Base-by-base conservation (phyloP, 2,888 invertebrate genomes). In the Nudaria mundana region DNA sequence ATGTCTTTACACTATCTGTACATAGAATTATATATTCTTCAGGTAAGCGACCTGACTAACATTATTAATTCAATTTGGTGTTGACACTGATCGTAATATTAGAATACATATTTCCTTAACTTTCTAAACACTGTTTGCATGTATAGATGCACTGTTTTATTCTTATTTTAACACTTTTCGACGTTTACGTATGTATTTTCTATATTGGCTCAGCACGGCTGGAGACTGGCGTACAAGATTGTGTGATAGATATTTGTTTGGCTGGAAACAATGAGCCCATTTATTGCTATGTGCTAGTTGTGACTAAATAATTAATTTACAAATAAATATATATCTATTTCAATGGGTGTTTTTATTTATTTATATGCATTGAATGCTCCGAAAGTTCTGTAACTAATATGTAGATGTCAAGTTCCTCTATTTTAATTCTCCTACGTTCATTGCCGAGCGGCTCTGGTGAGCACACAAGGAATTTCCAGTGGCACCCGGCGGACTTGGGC, bases 221-320 rank as follows among this genome's bases (percentile, higher is more conserved):
- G 66, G 62, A 49, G 76, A 60, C 63, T 43, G 38, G 75, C 48
- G 64, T 74, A 76, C 50, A 71, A 58, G 72, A 65, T 49, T 56
- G 71, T 61, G 71, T 69, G 78, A 44, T 45, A 67, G 66, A 52
- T 67, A 60, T 63, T 51, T 63, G 72, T 61, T 53, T 73, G 77
- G 56, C 44, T 75, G 76, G 68, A 43, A 56, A 46, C 47, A 56
- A 71, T 78, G 86, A 68, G 83, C 68, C 55, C 63, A 68, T 81
- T 83, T 84, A 83, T 77, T 71, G 75, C 79, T 81, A 76, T 69
- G 66, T 76, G 63, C 77, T 83, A 77, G 73, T 76, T 76, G 71
- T 65, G 74, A 75, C 13, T 31, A 32, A 41, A 68, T 79, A 77
- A 76, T 77, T 81, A 71, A 68, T 81, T 77, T 82, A 80, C 74